Base-by-base conservation (phyloP, 2,888 invertebrate species). In the Griposia aprilina region DNA sequence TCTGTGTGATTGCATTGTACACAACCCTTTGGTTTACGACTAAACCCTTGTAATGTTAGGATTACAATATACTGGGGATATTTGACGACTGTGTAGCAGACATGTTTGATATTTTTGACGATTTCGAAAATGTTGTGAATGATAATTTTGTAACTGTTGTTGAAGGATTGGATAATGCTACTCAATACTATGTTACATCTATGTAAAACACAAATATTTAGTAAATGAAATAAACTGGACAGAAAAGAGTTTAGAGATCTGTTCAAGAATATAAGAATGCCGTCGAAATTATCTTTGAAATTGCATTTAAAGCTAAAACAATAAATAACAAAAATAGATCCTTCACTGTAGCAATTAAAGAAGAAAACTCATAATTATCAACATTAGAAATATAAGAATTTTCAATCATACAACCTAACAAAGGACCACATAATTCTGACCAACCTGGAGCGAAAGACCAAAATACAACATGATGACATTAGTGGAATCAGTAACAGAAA, bases 1-100 rank as follows among this genome's bases (percentile, higher is more conserved):
- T 86, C 80, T 86, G 87, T 89, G 76, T 88, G 88, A 89, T 84
- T 87, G 85, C 80, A 84, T 88, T 88, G 89, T 88, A 76, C 74
- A 74, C 74, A 87, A 85, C 87, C 87, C 87, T 89, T 88, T 88
- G 50, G 74, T 79, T 85, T 83, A 55, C 13, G 23, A 50, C 48
- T 88, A 79, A 89, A 50, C 89, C 86, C 82, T 80, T 82, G 89
- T 89, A 89, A 88, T 88, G 71, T 75, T 67, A 36, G 81, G 82
- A 88, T 88, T 86, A 88, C 82, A 88, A 88, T 67, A 84, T 62
- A 76, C 75, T 62, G 72, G 88, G 89, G 82, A 80, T 80, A 80
- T 72, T 81, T 83, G 82, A 74, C 73, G 65, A 82, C 74, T 66
- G 65, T 13, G n/a, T 36, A 57, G 76, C 63, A 15, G 82, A 78